phyloP scores from a whole-genome alignment of 2,888 invertebrate genomes.

The Acleris cristana region DNA sequence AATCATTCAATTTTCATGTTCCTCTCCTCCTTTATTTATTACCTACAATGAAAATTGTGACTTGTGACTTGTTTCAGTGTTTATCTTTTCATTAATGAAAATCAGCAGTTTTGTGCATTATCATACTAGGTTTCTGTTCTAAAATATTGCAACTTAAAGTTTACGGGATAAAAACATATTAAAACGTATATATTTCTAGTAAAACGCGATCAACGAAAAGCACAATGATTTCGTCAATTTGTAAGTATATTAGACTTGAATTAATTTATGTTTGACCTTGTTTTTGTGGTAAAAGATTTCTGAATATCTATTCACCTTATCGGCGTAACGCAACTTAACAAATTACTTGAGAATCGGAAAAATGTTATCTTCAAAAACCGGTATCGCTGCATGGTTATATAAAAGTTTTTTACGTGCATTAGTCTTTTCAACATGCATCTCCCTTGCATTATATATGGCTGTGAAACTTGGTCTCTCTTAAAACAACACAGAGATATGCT shows the following conservation, averaged over 20 bases:
- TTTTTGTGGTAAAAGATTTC: too few species aligned
- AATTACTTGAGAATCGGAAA: too few species aligned
- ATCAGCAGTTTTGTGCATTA: background rate
- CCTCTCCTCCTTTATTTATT: background rate
- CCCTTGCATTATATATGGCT: too few species aligned
- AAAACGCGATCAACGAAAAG: constrained; percentile 1
- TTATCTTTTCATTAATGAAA: constrained; percentile 20
- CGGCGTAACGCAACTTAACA: too few species aligned
- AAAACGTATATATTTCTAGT: background rate
- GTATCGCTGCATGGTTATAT: too few species aligned
- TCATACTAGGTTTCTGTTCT: background rate
- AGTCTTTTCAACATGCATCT: too few species aligned
- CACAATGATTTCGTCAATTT: constrained; percentile 49
- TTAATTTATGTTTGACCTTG: background rate
- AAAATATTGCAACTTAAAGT: background rate
- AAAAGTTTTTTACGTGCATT: too few species aligned
- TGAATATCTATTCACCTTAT: too few species aligned
- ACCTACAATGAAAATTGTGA: background rate
- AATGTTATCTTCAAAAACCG: too few species aligned
- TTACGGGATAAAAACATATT: too few species aligned
- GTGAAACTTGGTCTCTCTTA: too few species aligned
- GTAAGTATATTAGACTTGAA: constrained; percentile 43
- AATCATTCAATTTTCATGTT: background rate
- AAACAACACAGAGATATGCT: too few species aligned
- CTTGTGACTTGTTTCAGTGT: background rate